Conservation (phyloP, 2,888 invertebrate genomes). For the Halocaridina rubra region DNA sequence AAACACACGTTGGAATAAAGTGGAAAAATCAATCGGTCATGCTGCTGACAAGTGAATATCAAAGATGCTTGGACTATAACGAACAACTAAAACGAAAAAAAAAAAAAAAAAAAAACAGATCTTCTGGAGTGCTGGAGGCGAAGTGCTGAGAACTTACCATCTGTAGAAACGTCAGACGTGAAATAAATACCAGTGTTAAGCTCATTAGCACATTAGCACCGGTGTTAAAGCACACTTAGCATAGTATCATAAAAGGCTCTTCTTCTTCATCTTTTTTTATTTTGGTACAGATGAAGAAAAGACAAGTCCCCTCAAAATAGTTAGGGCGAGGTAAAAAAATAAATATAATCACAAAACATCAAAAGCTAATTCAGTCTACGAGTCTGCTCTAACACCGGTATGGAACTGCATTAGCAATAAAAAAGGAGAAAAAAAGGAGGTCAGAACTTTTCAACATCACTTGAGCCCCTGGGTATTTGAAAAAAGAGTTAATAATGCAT, state of each 20-base stretch:
- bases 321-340: neutral
- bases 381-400: constrained; percentile 51
- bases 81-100: too few relatives aligned
- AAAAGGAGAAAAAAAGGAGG: constrained; percentile 21
- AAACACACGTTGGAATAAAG: too few relatives aligned
- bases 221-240: constrained; percentile 54
- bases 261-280: neutral
- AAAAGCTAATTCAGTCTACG: constrained; percentile 26
- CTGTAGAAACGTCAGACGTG: constrained; percentile 56
- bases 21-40: constrained; percentile 18
- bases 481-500: too few relatives aligned
- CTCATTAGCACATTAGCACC: constrained; percentile 50
- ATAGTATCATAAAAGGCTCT: neutral
- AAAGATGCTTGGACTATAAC: constrained; percentile 29
- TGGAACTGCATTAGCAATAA: constrained; percentile 36
- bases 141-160: constrained; percentile 52
- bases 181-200: constrained; percentile 58
- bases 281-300: neutral
- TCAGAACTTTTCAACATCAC: constrained; percentile 43
- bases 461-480: constrained; percentile 25
- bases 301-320: neutral
- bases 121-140: constrained; percentile 41
- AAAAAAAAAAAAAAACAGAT: neutral
- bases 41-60: constrained; percentile 26
- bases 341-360: constrained; percentile 4